Percentiles rank a stretch among this genome's conserved stretches.
phyloP scores from a whole-genome alignment of 1,140 invertebrate species.

The Pygmarrhopalites habei region DNA sequence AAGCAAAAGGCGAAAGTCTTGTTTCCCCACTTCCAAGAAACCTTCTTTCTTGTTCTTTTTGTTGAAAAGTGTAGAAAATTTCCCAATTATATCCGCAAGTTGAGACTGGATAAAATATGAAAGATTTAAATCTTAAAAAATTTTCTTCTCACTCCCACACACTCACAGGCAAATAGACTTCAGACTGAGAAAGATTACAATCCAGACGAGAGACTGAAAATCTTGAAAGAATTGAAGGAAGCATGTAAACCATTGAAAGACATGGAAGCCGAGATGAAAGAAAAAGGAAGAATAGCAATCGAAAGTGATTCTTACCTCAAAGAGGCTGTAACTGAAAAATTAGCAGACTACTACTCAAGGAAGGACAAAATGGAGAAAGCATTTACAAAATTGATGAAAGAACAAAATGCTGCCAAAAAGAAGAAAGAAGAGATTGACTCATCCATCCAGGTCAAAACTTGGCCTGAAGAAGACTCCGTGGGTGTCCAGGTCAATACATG shows the following conservation, averaged over 20 bases:
- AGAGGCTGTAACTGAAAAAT: conserved; percentile 3
- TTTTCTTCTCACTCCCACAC: neutral
- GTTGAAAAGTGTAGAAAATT: too few species aligned
- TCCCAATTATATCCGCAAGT: too few species aligned
- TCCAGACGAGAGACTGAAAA: neutral
- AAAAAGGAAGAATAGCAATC: neutral
- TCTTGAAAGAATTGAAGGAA: conserved; percentile 19
- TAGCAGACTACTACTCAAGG: neutral
- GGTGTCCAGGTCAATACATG: conserved; percentile 19
- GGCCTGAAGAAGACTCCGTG: conserved; percentile 7
- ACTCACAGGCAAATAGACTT: too few species aligned
- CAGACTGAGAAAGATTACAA: neutral
- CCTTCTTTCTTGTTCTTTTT: too few species aligned
- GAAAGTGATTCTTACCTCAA: conserved; percentile 6
- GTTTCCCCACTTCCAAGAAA: too few species aligned
- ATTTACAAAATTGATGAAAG: conserved; percentile 18
- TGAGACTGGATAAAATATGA: too few species aligned
- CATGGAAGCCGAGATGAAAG: conserved; percentile 19
- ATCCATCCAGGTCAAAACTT: conserved; percentile 32
- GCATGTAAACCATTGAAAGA: conserved; percentile 11
- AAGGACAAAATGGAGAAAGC: conserved; percentile 24
- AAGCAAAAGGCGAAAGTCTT: too few species aligned
- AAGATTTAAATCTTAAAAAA: neutral
- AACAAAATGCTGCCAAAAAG: conserved; percentile 8
- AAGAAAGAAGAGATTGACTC: conserved; percentile 17